Percentiles rank a stretch among this genome's conserved stretches.
phyloP scores from a whole-genome alignment of 1,140 invertebrate species.

The Daktulosphaira vitifoliae region DNA sequence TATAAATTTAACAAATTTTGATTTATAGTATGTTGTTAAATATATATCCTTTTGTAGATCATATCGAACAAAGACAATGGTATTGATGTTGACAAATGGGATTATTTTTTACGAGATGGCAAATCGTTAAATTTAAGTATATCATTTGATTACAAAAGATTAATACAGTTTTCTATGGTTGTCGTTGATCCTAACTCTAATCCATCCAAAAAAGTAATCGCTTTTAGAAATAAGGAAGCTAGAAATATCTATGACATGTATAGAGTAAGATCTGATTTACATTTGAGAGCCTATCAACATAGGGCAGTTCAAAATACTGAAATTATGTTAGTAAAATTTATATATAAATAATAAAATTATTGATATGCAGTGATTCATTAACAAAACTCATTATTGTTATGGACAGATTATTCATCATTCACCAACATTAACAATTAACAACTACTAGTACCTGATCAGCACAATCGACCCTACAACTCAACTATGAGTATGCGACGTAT shows the following conservation, averaged over 20 bases:
- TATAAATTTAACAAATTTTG: too few relatives aligned
- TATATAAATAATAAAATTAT: not conserved
- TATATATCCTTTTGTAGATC: constrained; percentile 46
- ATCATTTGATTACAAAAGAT: constrained; percentile 37
- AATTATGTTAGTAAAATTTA: constrained; percentile 37
- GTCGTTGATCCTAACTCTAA: constrained; percentile 14
- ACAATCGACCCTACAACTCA: too few relatives aligned
- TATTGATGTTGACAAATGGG: constrained; percentile 65
- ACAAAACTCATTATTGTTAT: too few relatives aligned
- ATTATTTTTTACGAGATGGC: constrained; percentile 57
- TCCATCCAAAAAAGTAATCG: constrained; percentile 31
- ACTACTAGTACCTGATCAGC: too few relatives aligned
- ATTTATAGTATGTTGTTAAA: not conserved
- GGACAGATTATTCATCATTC: too few relatives aligned
- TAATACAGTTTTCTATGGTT: constrained; percentile 37
- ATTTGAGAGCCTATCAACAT: constrained; percentile 38
- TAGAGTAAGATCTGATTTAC: constrained; percentile 37
- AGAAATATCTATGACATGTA: constrained; percentile 38
- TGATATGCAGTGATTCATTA: too few relatives aligned
- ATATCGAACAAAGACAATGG: constrained; percentile 54
- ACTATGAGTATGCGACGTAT: too few relatives aligned
- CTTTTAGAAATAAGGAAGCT: constrained; percentile 37
- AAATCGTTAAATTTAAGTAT: constrained; percentile 38
- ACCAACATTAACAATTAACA: too few relatives aligned
- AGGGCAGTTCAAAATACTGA: constrained; percentile 37